A percentile compares a stretch with the other conserved stretches of the same genome.
These are phyloP conservation scores for Amiota communis DNA, from an alignment of 2,888 invertebrate genomes.

Conservation along the genomic window DNA sequence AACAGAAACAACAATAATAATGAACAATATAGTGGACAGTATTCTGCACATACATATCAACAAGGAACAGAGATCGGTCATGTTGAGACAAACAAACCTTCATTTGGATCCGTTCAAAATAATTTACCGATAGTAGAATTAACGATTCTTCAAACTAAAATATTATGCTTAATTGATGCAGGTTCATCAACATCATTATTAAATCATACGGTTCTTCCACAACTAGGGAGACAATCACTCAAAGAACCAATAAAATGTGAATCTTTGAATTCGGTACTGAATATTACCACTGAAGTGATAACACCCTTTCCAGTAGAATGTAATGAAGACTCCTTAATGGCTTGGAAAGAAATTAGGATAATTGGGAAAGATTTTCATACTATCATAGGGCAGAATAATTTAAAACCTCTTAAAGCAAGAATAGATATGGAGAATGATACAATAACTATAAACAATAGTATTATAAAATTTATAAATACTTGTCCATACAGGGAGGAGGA, in stretches of 20 bases:
- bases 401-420: neutral
- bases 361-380: neutral
- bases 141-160: neutral
- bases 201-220: neutral
- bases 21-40: neutral
- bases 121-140: neutral
- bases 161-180: neutral
- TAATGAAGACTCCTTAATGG: neutral
- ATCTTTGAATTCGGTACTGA: neutral
- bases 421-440: conserved; percentile 2
- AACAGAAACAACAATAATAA: neutral
- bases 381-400: neutral
- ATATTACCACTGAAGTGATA: neutral
- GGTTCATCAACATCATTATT: neutral
- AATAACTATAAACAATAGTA: neutral
- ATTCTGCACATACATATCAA: too few species aligned
- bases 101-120: neutral
- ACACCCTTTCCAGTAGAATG: neutral
- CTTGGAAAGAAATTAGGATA: neutral
- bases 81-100: neutral
- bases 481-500: too few species aligned
- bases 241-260: neutral
- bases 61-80: neutral
- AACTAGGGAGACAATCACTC: neutral
- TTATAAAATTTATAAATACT: too few species aligned